Evolutionary conservation across 30 jellyfish, hydroid and myxozoan genomes (phyloP), one percentile per base, ranked within the genome.

Genomic region (Aurelia aurita complex sp. Pacific): DNA sequence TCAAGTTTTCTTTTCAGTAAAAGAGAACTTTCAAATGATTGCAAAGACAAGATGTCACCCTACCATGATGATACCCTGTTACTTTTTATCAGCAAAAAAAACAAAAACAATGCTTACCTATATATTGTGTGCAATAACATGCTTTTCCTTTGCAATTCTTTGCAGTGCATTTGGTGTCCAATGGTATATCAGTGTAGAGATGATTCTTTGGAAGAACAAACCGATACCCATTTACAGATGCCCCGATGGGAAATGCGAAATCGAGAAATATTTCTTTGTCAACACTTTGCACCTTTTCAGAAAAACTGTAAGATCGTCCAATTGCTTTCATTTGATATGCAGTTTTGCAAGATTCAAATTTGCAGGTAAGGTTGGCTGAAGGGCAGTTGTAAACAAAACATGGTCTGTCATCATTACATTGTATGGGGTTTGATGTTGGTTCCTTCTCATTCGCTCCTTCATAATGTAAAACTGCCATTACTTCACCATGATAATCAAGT

Each of bases 201-300:
- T 95, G 87, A 64, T 85, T 85, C 55, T 78, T 77, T 4, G 97
- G 97, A n/a, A 62, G 50, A 68, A 66, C 83, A 76, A 91, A 91
- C 50, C 88, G 73, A 60, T 85, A 66, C 15, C 94, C 98, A 78
- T 88, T 88, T 9, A 88, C 86, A 9, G 96, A 85, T 12, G 95
- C 91, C 42, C 91, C 97, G 32, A 97, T 92, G 8, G 98, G 98
- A 59, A 92, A 92, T 0, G 98, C 98, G 43, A 92, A 92, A 52
- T 92, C 91, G 10, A 92, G 76, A 81, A 86, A 87, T 50, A 78
- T 50, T 73, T 92, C 94, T 82, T 16, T 52, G 61, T 97, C 89
- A 68, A 62, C 96, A 36, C 78, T 59, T 29, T 46, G 67, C 38
- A 91, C 79, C 63, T 71, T 67, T 11, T 90, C 85, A 10, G 94